These are phyloP conservation scores for Ochlodes sylvanus DNA, from an alignment of 2,888 invertebrate species.

Conservation along the genomic window DNA sequence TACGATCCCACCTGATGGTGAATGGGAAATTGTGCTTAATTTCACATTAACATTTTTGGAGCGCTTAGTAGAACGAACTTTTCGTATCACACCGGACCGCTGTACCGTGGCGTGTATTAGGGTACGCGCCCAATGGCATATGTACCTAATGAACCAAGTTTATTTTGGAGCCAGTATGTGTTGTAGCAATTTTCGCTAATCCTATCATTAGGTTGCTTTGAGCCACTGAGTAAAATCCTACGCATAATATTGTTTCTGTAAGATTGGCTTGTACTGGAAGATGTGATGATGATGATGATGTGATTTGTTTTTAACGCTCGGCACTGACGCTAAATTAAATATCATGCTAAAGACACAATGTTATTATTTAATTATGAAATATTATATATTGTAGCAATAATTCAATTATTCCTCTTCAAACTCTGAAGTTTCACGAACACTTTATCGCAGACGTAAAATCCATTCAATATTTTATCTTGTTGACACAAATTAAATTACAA, in stretches of 20 bases:
- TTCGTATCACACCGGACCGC: slow-evolving; percentile 2
- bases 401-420: not conserved
- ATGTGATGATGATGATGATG: too few species aligned
- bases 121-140: not conserved
- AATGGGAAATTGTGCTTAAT: too few species aligned
- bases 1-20: too few species aligned
- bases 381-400: not conserved
- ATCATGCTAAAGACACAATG: too few species aligned
- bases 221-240: not conserved
- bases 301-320: too few species aligned
- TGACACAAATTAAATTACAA: slow-evolving; percentile 29
- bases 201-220: not conserved
- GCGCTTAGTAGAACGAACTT: not conserved
- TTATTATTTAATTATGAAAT: too few species aligned
- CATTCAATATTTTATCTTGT: not conserved
- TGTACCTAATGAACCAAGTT: slow-evolving; percentile 6
- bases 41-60: too few species aligned
- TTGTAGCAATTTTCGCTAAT: not conserved
- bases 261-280: too few species aligned
- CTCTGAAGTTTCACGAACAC: too few species aligned
- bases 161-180: slow-evolving; percentile 4
- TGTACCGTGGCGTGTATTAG: not conserved
- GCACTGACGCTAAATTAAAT: too few species aligned
- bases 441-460: too few species aligned
- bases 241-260: too few species aligned